Evolutionary conservation across 2,888 invertebrate genomes (phyloP), one percentile per base, ranked within the genome.

Genomic region (Tribolium freemani): DNA sequence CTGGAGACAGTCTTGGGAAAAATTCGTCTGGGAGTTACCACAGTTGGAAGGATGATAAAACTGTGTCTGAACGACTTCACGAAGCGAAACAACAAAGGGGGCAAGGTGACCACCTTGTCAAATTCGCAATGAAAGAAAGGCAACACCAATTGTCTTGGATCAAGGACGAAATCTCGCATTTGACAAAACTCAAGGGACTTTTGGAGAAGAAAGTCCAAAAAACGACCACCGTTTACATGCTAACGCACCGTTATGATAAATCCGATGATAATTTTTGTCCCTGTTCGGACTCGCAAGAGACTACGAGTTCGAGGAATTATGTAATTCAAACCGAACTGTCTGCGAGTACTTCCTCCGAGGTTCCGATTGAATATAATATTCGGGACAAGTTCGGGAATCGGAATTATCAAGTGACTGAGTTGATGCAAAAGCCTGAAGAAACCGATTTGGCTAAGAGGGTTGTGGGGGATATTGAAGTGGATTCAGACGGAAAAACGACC

Each of bases 111-210:
- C 77, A 80, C 56, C 67, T 86, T 31, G 61, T 84, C 5, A 76
- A 80, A 72, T 88, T 87, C 75, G 88, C 87, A 0, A 86, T 88
- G 76, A 87, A 88, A 81, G 89, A 90, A 78, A 86, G 88, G 67
- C 85, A 86, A 73, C 88, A 89, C 78, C 90, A 90, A 76, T 79
- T 90, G 10, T 83, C 87, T 16, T 89, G 90, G 90, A 90, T 90
- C 44, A 88, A 88, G 48, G 88, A 88, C 74, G 90, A 90, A 81
- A 90, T 90, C 10, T 84, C 86, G 46, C 89, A 90, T 79, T 82
- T 91, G 20, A 87, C 85, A 20, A 89, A 89, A 78, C 81, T 90
- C 10, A 90, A 89, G 81, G 82, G 84, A 76, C 83, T 86, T 30
- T 76, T 87, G 10, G 84, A 86, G 76, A 81, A 79, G 21, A 60